These are phyloP conservation scores for Spinibarbus caldwelli DNA, from an alignment of 2,797 vertebrate species.

Conservation along the genomic window DNA sequence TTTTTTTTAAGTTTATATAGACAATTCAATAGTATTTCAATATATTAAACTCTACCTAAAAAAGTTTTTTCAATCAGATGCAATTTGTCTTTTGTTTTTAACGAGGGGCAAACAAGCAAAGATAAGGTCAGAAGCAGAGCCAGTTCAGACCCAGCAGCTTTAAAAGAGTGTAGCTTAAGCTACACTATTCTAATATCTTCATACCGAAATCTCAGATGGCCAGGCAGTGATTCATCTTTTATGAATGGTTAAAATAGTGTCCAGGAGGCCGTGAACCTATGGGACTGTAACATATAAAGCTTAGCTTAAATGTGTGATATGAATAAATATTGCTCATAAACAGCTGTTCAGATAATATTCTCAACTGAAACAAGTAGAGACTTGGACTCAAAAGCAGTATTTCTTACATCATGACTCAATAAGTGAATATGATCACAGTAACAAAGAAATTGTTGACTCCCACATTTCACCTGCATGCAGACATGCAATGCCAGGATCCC, in stretches of 20 bases:
- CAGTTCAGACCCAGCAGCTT: background rate
- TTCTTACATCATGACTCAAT: no score
- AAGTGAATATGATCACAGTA: no score
- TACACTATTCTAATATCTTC: background rate
- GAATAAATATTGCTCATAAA: background rate
- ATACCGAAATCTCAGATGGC: background rate
- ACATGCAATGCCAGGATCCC: no score
- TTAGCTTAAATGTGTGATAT: background rate
- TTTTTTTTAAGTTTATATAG: conserved; percentile 56
- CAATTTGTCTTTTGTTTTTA: background rate
- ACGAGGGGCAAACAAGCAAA: background rate
- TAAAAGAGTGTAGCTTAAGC: background rate
- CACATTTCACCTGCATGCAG: no score
- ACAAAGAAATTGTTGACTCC: no score
- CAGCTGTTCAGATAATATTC: background rate
- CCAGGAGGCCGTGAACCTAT: background rate
- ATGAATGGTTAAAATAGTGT: background rate
- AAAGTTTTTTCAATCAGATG: background rate
- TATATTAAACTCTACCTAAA: background rate
- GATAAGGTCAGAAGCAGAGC: background rate
- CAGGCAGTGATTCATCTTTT: background rate
- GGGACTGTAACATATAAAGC: background rate
- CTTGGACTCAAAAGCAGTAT: background rate
- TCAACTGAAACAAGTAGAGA: background rate
- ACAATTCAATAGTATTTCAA: background rate